Conservation (phyloP, 2,797 vertebrate species). For the Melanotaenia parkinsoni region DNA sequence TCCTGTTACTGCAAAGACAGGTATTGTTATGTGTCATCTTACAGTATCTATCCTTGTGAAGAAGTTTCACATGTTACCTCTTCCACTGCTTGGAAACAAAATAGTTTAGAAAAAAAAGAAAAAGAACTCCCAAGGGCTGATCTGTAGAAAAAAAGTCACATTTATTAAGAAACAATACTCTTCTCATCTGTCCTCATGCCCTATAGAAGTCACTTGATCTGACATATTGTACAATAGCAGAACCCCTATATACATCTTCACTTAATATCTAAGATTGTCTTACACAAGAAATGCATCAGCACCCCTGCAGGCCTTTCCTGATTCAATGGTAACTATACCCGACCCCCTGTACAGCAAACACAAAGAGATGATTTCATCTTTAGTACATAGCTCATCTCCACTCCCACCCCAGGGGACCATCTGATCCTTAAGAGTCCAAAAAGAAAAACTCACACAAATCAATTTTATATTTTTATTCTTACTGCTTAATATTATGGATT, state of each 20-base stretch:
- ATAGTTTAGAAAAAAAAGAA: background rate
- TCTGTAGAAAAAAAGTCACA: slow-evolving; percentile 33
- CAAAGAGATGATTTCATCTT: slow-evolving; percentile 56
- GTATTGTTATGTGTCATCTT: slow-evolving; percentile 70
- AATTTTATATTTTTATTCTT: slow-evolving; percentile 28
- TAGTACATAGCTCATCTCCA: slow-evolving; percentile 31
- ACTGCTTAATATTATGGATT: background rate
- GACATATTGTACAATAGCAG: slow-evolving; percentile 37
- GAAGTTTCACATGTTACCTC: background rate
- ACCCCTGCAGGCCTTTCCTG: slow-evolving; percentile 32
- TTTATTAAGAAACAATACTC: slow-evolving; percentile 35
- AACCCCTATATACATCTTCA: background rate
- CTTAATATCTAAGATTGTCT: slow-evolving; percentile 30
- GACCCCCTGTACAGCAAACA: slow-evolving; percentile 41
- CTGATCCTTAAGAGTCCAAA: slow-evolving; percentile 27
- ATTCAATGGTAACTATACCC: slow-evolving; percentile 58
- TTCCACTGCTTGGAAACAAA: background rate
- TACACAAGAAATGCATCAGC: slow-evolving; percentile 30
- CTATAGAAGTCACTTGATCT: slow-evolving; percentile 57
- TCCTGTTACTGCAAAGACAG: slow-evolving; percentile 87
- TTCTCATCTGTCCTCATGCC: slow-evolving; percentile 36
- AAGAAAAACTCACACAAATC: slow-evolving; percentile 17
- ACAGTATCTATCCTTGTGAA: background rate
- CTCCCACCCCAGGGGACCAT: slow-evolving; percentile 32
- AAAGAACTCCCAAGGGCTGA: background rate